Conservation (phyloP, 2,113 vertebrate genomes). For the Pomatostomus ruficeps region DNA sequence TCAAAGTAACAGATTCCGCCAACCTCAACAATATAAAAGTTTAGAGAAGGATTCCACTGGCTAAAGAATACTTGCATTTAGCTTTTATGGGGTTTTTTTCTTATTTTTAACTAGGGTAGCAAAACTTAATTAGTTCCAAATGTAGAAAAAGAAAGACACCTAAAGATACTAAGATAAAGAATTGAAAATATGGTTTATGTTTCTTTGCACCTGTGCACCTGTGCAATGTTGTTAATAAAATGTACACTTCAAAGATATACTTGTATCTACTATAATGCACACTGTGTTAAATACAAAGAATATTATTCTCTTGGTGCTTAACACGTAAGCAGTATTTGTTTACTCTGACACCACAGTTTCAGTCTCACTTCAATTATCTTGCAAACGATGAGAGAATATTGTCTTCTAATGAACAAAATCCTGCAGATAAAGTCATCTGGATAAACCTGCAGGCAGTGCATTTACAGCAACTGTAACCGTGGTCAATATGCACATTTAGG, state of each 20-base stretch:
- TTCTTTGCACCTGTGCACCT: neutral
- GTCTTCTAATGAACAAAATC: neutral
- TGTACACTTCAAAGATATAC: neutral
- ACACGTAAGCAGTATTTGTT: neutral
- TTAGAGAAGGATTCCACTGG: neutral
- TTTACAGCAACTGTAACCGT: neutral
- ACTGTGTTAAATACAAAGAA: neutral
- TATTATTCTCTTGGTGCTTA: neutral
- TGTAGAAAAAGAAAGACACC: neutral
- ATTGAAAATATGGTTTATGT: neutral
- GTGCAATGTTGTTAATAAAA: neutral
- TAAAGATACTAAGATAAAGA: neutral
- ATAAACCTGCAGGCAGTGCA: neutral
- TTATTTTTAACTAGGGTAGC: neutral
- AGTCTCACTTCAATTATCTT: neutral
- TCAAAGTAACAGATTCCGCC: neutral
- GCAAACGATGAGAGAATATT: neutral
- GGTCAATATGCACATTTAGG: neutral
- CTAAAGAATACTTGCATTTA: neutral
- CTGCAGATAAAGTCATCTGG: neutral
- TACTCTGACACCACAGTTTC: neutral
- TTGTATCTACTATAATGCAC: neutral
- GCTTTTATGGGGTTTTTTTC: neutral
- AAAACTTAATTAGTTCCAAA: neutral
- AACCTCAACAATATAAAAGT: neutral